Percentiles rank a stretch among this genome's conserved stretches.
Conservation (phyloP, 2,797 vertebrate species). For the Telmatherina bonti region DNA sequence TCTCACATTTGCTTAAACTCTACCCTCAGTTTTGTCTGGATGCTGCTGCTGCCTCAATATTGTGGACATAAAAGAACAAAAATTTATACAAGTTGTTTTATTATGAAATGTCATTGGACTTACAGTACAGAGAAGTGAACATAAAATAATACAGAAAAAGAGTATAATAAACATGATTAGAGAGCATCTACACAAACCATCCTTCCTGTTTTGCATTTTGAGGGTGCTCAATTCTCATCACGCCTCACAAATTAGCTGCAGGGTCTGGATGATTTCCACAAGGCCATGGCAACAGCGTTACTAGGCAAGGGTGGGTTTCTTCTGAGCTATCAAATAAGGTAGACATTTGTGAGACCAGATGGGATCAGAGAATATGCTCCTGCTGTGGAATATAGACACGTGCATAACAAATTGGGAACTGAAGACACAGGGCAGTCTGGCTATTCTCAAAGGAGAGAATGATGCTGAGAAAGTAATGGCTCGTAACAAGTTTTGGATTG, state of each 20-base stretch:
- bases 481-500: conserved; percentile 29
- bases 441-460: not conserved
- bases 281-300: conserved; percentile 80
- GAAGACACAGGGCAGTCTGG: conserved; percentile 4
- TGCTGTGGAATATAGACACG: conserved; percentile 31
- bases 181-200: conserved; percentile 26
- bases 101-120: conserved; percentile 33
- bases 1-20: conserved; percentile 15
- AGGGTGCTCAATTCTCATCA: conserved; percentile 77
- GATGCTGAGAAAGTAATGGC: conserved; percentile 22
- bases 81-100: not conserved
- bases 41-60: not conserved
- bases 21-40: conserved; percentile 3
- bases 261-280: conserved; percentile 66
- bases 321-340: conserved; percentile 48
- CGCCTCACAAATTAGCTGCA: conserved; percentile 63
- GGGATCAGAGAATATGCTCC: conserved; percentile 30
- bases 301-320: conserved; percentile 58
- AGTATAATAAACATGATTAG: conserved; percentile 5
- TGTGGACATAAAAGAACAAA: conserved; percentile 1
- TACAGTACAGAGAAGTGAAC: not conserved
- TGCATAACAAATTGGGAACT: conserved; percentile 40
- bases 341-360: conserved; percentile 40
- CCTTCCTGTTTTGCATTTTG: conserved; percentile 67
- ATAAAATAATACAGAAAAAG: conserved; percentile 4